Evolutionary conservation across 1,140 invertebrate species (phyloP).

Genomic region (Brachionus sp.): DNA sequence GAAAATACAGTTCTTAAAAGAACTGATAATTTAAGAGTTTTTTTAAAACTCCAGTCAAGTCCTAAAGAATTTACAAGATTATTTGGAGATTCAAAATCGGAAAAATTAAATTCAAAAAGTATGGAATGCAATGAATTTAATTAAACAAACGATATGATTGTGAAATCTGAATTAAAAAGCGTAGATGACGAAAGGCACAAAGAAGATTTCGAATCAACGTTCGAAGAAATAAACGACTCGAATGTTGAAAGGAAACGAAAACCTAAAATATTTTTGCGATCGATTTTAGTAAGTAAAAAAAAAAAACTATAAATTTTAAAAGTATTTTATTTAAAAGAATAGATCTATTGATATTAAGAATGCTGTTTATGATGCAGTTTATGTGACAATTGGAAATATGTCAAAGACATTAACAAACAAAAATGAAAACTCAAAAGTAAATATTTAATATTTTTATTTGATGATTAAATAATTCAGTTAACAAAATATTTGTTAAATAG

Average conservation of each 20-base stretch:
- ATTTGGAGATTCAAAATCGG: background rate
- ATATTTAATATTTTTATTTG: background rate
- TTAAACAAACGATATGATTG: background rate
- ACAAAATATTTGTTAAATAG: background rate
- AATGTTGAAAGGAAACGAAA: background rate
- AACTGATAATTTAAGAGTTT: background rate
- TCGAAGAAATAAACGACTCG: background rate
- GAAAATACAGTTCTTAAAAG: background rate
- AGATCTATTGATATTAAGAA: background rate
- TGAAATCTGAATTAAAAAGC: background rate
- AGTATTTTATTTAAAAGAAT: background rate
- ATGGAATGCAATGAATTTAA: background rate
- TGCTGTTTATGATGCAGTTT: background rate
- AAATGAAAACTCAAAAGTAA: background rate
- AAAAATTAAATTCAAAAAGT: background rate
- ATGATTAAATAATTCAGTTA: background rate
- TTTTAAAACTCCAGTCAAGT: too few species aligned
- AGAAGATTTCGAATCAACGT: background rate
- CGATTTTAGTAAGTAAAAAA: background rate
- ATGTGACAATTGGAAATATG: background rate
- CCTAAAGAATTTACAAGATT: too few species aligned
- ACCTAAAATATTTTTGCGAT: background rate
- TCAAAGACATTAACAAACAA: background rate
- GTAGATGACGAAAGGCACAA: background rate
- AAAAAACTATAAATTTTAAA: background rate